Evolutionary conservation across 2,113 vertebrate genomes (phyloP), one percentile per base, ranked within the genome.

Genomic region (Strigops habroptila): DNA sequence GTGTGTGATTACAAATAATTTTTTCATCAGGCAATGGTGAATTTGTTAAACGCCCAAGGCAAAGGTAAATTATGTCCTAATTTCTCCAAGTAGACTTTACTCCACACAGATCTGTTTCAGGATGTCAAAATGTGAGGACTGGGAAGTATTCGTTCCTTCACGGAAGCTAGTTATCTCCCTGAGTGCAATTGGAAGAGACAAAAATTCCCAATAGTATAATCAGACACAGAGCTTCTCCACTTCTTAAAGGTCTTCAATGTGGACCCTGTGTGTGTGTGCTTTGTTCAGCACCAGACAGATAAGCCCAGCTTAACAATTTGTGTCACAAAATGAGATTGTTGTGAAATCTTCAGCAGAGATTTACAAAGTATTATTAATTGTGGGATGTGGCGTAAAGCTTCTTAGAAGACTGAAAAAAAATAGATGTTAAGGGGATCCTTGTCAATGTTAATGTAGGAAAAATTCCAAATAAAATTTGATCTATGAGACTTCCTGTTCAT

Each of bases 291-390:
- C 10, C 1, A 71, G 9, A 3, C 33, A 46, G 39, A 51, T 35
- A 23, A 80, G 21, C 5, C 10, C 18, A 51, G 6, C 10, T 68
- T 41, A 46, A 79, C 3, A 7, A 64, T 8, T 63, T 30, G 14
- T 0, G 0, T 14, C 6, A 53, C 3, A 3, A 39, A n/a, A 75
- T 59, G 18, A 53, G 35, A 48, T 21, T 41, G 2, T 35, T 70
- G 11, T 44, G 28, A 79, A 79, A 8, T 27, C 13, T 73, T 70
- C 25, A 48, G 30, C 5, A 91, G 67, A 69, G 22, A n/a, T 57
- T 90, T 69, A 52, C 22, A 19, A 74, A 65, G 53, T 55, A 60
- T n/a, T 77, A 60, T 7, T 74, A 60, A 3, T 69, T 68, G 33
- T 9, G n/a, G 25, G 22, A 28, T 69, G 44, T 41, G 14, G 5